Evolutionary conservation across 2,888 invertebrate species (phyloP).

Genomic region (Tetragonula carbonaria): DNA sequence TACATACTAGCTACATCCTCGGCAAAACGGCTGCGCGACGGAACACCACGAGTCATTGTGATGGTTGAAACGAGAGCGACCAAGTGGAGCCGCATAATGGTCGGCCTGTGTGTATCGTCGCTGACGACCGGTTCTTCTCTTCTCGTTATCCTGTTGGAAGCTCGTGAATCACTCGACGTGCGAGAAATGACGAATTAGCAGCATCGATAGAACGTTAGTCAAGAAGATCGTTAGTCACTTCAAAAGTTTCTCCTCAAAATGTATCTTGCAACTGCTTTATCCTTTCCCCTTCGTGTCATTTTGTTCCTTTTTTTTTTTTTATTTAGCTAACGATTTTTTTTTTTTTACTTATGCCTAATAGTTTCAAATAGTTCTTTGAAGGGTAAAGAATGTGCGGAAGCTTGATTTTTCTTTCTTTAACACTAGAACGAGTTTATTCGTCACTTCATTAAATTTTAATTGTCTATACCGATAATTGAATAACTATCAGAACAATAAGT

Average conservation of each 20-base stretch:
- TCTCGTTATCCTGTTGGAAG: constrained; percentile 70
- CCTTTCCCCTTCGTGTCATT: not conserved
- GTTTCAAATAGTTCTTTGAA: too few relatives aligned
- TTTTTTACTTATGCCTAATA: not conserved
- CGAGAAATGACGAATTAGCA: constrained; percentile 73
- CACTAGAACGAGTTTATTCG: too few relatives aligned
- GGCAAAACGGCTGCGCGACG: constrained; percentile 20
- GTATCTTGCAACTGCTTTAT: not conserved
- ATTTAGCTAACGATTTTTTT: not conserved
- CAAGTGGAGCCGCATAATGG: constrained; percentile 71
- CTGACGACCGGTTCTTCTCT: constrained; percentile 70
- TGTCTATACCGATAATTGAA: too few relatives aligned
- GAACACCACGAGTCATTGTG: constrained; percentile 67
- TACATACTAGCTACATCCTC: constrained; percentile 6
- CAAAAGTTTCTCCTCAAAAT: not conserved
- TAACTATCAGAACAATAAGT: too few relatives aligned
- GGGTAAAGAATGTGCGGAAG: not conserved
- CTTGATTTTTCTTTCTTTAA: too few relatives aligned
- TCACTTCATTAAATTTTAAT: too few relatives aligned
- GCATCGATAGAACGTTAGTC: constrained; percentile 74
- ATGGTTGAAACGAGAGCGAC: constrained; percentile 60
- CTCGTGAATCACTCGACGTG: constrained; percentile 75
- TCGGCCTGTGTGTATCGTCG: constrained; percentile 66
- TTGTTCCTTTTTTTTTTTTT: too few relatives aligned
- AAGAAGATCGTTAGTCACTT: constrained; percentile 69